Evolutionary conservation across 2,113 vertebrate genomes (phyloP), one percentile per base, ranked within the genome.

Genomic region (Tragelaphus buxtoni): DNA sequence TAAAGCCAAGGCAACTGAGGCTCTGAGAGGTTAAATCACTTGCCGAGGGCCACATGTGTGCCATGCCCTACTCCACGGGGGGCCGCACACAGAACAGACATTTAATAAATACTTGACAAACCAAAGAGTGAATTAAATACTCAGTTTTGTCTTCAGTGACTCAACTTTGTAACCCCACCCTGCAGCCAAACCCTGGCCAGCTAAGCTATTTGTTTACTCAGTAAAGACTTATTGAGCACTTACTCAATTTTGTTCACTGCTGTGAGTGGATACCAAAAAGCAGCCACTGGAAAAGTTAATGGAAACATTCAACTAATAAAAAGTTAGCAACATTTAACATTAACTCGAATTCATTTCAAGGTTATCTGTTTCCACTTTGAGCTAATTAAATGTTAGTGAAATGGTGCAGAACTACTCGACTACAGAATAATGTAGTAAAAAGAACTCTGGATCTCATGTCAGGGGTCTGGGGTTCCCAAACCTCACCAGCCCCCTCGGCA

Each of bases 271-370:
- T 58, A 60, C 84, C 88, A 90, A 83, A 84, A 93, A 65, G 96
- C 93, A 97, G 92, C 79, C 97, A 95, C n/a, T 72, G 94, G 93
- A 90, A 97, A 98, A 94, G 95, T 90, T 97, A 96, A 97, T 97
- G 97, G 96, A 95, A 97, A 93, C 96, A 95, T 83, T 88, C 94
- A 92, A 96, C 96, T 96, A 93, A 97, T 97, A 96, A 97, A 97
- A 97, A 96, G 95, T 98, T 98, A 97, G 95, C 87, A 95, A 96
- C 95, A 95, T 95, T 96, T 94, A 97, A 96, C 97, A 96, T 95
- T 96, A 97, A 97, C 96, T 97, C 81, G 94, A 97, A 96, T 98
- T 90, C 92, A 96, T 96, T 97, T 97, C 98, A 98, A 97, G 97
- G 97, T 96, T 97, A 98, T 97, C 97, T 90, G 76, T 96, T 98